Evolutionary conservation across 2,888 invertebrate genomes (phyloP).

Genomic region (Selenia dentaria): DNA sequence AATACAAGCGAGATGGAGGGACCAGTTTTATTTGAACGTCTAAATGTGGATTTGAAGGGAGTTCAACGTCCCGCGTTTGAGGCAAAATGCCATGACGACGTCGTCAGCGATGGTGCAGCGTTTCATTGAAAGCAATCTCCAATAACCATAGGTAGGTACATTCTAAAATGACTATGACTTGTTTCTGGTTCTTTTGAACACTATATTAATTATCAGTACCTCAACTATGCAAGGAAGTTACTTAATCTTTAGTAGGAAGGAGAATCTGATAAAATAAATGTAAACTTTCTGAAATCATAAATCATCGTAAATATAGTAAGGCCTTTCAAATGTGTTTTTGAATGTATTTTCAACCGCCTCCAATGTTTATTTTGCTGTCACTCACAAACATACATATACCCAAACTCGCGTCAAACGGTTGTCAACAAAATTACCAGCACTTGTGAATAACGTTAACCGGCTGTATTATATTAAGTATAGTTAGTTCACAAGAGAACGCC

Average conservation of each 20-base stretch:
- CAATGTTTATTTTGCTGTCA: conserved; percentile 13
- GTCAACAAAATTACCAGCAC: conserved; percentile 22
- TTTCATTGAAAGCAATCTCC: conserved; percentile 13
- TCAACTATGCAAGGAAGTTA: too few relatives aligned
- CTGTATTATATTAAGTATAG: conserved; percentile 17
- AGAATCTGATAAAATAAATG: too few relatives aligned
- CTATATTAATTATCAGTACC: too few relatives aligned
- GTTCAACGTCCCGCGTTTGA: conserved; percentile 71
- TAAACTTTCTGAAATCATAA: too few relatives aligned
- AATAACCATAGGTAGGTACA: too few relatives aligned
- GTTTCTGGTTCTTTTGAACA: too few relatives aligned
- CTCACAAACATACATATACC: conserved; percentile 11
- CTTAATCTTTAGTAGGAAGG: too few relatives aligned
- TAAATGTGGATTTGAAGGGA: conserved; percentile 57
- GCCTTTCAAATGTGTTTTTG: not conserved
- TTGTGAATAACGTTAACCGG: conserved; percentile 26
- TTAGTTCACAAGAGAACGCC: conserved; percentile 23
- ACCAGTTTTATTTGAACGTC: conserved; percentile 55
- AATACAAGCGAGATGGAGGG: conserved; percentile 47
- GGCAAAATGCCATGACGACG: conserved; percentile 50
- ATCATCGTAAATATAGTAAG: conserved; percentile 2
- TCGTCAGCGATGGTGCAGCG: conserved; percentile 19
- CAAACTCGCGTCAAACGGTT: conserved; percentile 27
- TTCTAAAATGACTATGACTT: too few relatives aligned
- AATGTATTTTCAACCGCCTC: too few relatives aligned